These are phyloP conservation scores for Apteryx owenii DNA, from an alignment of 2,113 vertebrate genomes.

Conservation along the genomic window DNA sequence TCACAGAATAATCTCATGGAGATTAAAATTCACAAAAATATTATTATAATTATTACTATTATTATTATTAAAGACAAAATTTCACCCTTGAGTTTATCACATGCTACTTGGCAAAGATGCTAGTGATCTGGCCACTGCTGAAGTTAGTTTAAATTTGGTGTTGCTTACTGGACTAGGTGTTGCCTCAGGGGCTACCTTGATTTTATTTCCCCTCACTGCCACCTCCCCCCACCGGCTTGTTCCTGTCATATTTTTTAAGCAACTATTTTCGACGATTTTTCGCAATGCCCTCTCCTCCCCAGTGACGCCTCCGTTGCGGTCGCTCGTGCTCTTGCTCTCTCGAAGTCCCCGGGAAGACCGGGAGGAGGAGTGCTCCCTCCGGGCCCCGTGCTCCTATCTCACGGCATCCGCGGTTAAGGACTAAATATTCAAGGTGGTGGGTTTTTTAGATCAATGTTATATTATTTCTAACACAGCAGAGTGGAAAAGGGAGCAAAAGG, in stretches of 20 bases:
- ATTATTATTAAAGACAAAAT: constrained; percentile 55
- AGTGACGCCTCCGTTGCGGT: not conserved
- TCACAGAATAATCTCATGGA: constrained; percentile 79
- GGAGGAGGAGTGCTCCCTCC: not conserved
- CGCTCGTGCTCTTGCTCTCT: not conserved
- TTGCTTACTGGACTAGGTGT: not conserved
- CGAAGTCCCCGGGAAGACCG: rapidly evolving
- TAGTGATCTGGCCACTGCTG: constrained; percentile 61
- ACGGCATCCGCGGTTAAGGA: not conserved
- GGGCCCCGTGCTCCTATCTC: not conserved
- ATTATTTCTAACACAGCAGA: not conserved
- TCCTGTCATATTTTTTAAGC: not conserved
- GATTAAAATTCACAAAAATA: constrained; percentile 75
- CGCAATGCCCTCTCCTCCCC: not conserved
- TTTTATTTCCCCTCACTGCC: not conserved
- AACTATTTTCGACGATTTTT: not conserved
- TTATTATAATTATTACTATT: constrained; percentile 69
- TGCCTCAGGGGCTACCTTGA: not conserved
- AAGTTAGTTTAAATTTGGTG: not conserved
- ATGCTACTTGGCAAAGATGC: constrained; percentile 59
- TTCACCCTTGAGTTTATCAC: constrained; percentile 64
- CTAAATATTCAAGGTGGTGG: not conserved
- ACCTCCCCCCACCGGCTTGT: not conserved
- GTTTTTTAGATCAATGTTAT: not conserved
- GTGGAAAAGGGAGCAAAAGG: constrained; percentile 45